Evolutionary conservation across 2,113 vertebrate species (phyloP).

Genomic region (Myiozetetes cayanensis): DNA sequence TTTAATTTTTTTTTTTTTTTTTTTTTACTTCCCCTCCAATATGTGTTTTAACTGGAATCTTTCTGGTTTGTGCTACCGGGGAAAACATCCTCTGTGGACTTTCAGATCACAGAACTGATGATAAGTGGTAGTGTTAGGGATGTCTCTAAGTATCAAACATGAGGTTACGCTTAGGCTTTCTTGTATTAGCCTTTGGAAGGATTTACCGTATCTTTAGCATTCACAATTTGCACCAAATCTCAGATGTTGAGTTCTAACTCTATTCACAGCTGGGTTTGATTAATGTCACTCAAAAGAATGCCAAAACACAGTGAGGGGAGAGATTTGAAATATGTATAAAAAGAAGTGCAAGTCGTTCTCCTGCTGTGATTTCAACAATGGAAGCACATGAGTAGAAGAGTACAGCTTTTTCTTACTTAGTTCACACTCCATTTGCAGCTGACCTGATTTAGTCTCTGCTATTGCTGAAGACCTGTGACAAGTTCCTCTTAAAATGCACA

Average conservation of each 20-base stretch:
- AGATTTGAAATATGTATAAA: background rate
- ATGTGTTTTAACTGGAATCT: background rate
- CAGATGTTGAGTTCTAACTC: background rate
- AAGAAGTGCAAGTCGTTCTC: background rate
- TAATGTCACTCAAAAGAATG: background rate
- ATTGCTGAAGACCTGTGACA: slow-evolving; percentile 28
- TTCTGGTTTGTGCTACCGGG: background rate
- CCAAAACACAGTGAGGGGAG: background rate
- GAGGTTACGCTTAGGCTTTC: background rate
- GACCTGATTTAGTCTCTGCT: background rate
- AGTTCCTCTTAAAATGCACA: slow-evolving; percentile 39
- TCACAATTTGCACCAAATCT: background rate
- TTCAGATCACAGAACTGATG: background rate
- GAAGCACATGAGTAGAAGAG: background rate
- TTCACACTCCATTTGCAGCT: slow-evolving; percentile 16
- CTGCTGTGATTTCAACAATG: background rate
- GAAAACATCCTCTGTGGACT: background rate
- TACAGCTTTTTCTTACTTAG: background rate
- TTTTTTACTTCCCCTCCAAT: background rate
- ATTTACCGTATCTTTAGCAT: background rate
- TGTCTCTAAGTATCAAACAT: background rate
- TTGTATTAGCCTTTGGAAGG: background rate
- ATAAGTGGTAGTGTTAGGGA: background rate
- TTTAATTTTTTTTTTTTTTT: background rate
- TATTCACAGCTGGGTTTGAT: background rate